These are phyloP conservation scores for Telmatherina bonti DNA, from an alignment of 2,797 vertebrate genomes.

Conservation along the genomic window DNA sequence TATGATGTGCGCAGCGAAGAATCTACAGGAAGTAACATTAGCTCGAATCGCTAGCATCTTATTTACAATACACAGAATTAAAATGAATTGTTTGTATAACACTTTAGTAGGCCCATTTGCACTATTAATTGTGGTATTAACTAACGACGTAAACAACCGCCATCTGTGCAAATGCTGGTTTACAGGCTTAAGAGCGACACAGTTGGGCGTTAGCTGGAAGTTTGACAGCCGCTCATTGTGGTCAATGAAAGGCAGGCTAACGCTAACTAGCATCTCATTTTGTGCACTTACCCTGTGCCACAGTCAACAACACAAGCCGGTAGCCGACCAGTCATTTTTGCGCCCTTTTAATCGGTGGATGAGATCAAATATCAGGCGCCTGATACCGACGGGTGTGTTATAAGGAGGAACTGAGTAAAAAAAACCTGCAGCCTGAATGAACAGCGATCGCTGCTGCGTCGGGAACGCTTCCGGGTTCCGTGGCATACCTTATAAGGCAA, in stretches of 20 bases:
- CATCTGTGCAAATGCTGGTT: neutral
- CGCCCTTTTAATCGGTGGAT: slow-evolving; percentile 24
- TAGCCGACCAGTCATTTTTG: slow-evolving; percentile 81
- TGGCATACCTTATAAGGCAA: slow-evolving; percentile 42
- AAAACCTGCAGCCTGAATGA: slow-evolving; percentile 57
- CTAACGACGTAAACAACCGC: neutral
- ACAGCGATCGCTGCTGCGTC: slow-evolving; percentile 22
- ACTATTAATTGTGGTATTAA: rapidly evolving
- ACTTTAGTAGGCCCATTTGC: rapidly evolving
- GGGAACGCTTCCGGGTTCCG: slow-evolving; percentile 71
- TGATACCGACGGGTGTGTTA: neutral
- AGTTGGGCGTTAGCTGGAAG: slow-evolving; percentile 73
- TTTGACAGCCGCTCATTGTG: slow-evolving; percentile 61
- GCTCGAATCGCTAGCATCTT: slow-evolving; percentile 35
- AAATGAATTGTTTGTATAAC: rapidly evolving
- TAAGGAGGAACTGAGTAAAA: neutral
- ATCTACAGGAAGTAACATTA: slow-evolving; percentile 69
- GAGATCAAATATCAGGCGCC: neutral
- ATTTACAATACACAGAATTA: neutral
- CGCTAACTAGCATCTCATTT: slow-evolving; percentile 42
- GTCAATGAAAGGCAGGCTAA: slow-evolving; percentile 55
- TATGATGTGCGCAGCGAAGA: neutral
- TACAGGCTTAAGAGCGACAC: neutral
- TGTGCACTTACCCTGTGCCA: slow-evolving; percentile 84
- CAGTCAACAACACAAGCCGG: slow-evolving; percentile 94